Percentiles rank a stretch among this genome's conserved stretches.
These are phyloP conservation scores for Euwallacea similis DNA, from an alignment of 1,140 invertebrate species.

Conservation along the genomic window DNA sequence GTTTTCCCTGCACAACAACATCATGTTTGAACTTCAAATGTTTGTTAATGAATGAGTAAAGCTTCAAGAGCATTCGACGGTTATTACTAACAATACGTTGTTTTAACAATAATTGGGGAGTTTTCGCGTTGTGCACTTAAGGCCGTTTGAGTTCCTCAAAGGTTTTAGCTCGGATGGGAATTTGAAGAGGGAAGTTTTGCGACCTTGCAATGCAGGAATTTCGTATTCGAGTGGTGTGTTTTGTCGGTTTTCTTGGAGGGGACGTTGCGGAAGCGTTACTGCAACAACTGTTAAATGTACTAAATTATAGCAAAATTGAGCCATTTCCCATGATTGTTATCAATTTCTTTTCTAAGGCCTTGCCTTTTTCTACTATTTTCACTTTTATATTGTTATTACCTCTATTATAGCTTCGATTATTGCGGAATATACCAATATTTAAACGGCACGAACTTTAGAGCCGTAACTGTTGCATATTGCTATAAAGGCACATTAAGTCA, in stretches of 20 bases:
- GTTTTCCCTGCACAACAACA: constrained; percentile 55
- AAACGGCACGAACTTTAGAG: too few relatives aligned
- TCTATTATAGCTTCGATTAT: background rate
- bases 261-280: background rate
- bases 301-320: constrained; percentile 20
- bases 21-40: constrained; percentile 25
- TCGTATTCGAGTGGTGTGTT: background rate
- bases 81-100: constrained; percentile 31
- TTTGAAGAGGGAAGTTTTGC: background rate
- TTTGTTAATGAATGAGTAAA: constrained; percentile 20
- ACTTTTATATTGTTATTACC: constrained; percentile 33
- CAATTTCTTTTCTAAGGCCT: constrained; percentile 34
- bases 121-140: constrained; percentile 21
- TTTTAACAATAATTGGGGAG: constrained; percentile 28
- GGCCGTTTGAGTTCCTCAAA: background rate
- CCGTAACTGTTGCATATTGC: too few relatives aligned
- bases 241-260: background rate
- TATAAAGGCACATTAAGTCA: too few relatives aligned
- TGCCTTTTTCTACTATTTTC: constrained; percentile 31
- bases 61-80: background rate
- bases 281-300: background rate
- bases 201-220: background rate
- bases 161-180: background rate
- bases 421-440: too few relatives aligned
- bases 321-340: constrained; percentile 39